Conservation (phyloP, 2,888 invertebrate species). For the Rotaria macrura region DNA sequence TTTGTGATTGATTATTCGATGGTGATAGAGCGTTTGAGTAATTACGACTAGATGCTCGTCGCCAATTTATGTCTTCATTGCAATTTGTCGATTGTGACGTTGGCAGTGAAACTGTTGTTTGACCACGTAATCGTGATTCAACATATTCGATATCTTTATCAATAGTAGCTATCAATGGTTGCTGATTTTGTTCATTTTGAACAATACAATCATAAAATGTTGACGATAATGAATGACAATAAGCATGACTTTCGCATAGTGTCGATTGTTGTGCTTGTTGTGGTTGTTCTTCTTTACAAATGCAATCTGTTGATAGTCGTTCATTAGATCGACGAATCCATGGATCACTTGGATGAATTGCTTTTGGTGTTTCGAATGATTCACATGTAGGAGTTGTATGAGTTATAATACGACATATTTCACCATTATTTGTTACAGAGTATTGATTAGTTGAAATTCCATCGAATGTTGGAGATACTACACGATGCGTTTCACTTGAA, state of each 20-base stretch:
- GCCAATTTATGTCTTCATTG: background rate
- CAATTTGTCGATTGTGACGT: background rate
- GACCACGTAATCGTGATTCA: conserved; percentile 17
- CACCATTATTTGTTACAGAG: background rate
- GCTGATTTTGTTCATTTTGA: background rate
- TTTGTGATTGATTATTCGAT: background rate
- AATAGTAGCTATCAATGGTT: background rate
- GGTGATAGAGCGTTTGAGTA: background rate
- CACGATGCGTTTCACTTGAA: background rate
- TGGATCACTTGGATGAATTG: background rate
- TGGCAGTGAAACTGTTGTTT: background rate
- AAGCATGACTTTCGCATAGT: background rate
- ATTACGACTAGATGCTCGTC: background rate
- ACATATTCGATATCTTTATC: conserved; percentile 22
- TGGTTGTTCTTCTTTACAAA: background rate
- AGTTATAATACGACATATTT: background rate
- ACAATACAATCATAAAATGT: background rate
- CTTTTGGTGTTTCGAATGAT: background rate
- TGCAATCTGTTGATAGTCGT: background rate
- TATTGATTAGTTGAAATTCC: background rate
- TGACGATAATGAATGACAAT: background rate
- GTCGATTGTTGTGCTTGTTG: background rate
- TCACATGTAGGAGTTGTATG: background rate
- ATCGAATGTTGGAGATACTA: background rate
- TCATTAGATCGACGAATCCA: background rate